These are phyloP conservation scores for Odobenus rosmarus DNA, from an alignment of 2,113 vertebrate genomes.

Conservation along the genomic window DNA sequence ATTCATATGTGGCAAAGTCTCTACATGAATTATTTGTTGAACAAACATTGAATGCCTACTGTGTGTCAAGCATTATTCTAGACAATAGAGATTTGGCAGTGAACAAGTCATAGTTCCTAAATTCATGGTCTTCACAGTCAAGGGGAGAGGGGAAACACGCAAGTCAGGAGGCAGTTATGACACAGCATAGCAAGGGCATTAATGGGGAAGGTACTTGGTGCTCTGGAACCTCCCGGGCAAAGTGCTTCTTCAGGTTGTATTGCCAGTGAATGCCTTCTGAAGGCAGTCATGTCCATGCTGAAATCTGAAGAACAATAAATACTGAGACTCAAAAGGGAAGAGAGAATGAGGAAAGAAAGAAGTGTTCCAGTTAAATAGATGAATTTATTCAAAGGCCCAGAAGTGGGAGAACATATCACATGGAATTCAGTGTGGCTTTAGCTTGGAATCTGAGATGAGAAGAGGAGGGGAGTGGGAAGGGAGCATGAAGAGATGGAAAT, in stretches of 20 bases:
- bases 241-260: not conserved
- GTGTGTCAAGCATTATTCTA: not conserved
- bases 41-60: not conserved
- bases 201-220: not conserved
- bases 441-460: not conserved
- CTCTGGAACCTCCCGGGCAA: not conserved
- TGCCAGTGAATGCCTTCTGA: not conserved
- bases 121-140: not conserved
- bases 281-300: not conserved
- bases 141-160: not conserved
- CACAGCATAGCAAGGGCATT: not conserved
- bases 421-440: not conserved
- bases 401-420: not conserved
- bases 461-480: not conserved
- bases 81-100: not conserved
- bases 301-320: not conserved
- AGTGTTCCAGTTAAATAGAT: not conserved
- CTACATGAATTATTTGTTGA: not conserved
- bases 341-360: not conserved
- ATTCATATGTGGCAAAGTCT: not conserved
- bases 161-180: not conserved
- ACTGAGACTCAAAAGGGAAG: not conserved
- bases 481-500: not conserved
- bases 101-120: not conserved
- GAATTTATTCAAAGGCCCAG: not conserved